These are phyloP conservation scores for Lateolabrax maculatus DNA, from an alignment of 2,797 vertebrate genomes.

Conservation along the genomic window DNA sequence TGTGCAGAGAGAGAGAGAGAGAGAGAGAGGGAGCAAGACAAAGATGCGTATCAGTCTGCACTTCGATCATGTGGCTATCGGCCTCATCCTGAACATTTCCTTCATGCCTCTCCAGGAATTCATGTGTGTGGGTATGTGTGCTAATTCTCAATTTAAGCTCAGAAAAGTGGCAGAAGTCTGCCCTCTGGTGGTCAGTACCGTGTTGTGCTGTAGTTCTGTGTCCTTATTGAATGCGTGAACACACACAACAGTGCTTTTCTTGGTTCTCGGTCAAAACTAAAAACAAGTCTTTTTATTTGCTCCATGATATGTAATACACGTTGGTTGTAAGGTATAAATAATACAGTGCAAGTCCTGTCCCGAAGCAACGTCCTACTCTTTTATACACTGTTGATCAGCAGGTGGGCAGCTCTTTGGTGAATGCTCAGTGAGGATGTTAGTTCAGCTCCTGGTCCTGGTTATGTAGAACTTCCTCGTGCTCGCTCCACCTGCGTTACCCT, in stretches of 20 bases:
- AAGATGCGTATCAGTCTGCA: not conserved
- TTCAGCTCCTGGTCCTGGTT: not conserved
- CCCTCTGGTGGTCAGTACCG: conserved; percentile 53
- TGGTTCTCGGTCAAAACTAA: conserved; percentile 32
- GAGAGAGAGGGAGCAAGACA: no score
- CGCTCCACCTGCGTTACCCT: conserved; percentile 28
- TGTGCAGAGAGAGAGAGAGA: no score
- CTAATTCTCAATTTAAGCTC: not conserved
- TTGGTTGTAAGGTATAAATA: conserved; percentile 59
- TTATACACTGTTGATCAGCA: conserved; percentile 11
- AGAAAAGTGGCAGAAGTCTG: conserved; percentile 19
- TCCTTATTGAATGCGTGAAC: not conserved
- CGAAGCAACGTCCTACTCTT: conserved; percentile 23
- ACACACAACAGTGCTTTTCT: not conserved
- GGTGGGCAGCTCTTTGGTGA: conserved; percentile 18
- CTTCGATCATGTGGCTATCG: conserved; percentile 10
- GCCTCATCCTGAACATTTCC: conserved; percentile 8
- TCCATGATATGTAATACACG: conserved; percentile 36
- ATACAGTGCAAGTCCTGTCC: conserved; percentile 53
- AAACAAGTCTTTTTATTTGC: conserved; percentile 56
- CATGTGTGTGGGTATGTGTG: not conserved
- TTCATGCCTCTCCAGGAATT: not conserved
- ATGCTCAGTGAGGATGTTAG: not conserved
- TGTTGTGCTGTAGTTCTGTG: not conserved
- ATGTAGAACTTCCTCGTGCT: not conserved